phyloP scores from a whole-genome alignment of 2,797 vertebrate genomes.

The Carcharodon carcharias region DNA sequence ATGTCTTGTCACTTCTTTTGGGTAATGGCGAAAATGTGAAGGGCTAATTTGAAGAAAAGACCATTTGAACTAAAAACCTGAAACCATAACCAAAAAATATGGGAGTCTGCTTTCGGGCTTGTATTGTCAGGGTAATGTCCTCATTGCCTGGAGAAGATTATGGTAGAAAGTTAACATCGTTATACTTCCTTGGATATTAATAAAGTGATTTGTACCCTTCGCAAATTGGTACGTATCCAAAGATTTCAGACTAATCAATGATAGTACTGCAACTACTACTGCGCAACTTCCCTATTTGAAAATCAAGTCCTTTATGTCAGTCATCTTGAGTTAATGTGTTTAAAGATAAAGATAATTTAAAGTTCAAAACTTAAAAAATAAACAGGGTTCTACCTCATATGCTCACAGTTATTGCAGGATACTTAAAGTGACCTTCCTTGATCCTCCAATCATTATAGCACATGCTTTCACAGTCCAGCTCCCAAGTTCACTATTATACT shows the following conservation, averaged over 20 bases:
- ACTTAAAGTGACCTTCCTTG: slow-evolving; percentile 28
- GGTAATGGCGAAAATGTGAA: background rate
- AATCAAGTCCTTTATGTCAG: background rate
- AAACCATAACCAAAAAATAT: background rate
- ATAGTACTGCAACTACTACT: background rate
- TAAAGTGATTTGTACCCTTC: background rate
- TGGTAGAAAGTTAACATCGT: background rate
- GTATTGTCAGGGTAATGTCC: background rate
- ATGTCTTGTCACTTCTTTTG: background rate
- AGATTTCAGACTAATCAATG: background rate
- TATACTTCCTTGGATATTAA: background rate
- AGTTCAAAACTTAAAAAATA: background rate
- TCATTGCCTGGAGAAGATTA: background rate
- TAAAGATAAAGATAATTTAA: background rate
- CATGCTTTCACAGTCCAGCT: slow-evolving; percentile 27
- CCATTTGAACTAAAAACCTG: background rate
- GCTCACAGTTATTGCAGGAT: background rate
- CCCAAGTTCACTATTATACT: background rate
- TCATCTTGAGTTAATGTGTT: background rate
- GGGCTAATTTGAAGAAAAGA: background rate
- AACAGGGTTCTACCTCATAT: background rate
- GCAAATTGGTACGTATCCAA: background rate
- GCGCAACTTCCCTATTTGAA: background rate
- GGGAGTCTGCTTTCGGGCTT: background rate
- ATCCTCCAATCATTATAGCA: background rate